Evolutionary conservation across 2,113 vertebrate species (phyloP).

Genomic region (Paracyprichromis sp.): DNA sequence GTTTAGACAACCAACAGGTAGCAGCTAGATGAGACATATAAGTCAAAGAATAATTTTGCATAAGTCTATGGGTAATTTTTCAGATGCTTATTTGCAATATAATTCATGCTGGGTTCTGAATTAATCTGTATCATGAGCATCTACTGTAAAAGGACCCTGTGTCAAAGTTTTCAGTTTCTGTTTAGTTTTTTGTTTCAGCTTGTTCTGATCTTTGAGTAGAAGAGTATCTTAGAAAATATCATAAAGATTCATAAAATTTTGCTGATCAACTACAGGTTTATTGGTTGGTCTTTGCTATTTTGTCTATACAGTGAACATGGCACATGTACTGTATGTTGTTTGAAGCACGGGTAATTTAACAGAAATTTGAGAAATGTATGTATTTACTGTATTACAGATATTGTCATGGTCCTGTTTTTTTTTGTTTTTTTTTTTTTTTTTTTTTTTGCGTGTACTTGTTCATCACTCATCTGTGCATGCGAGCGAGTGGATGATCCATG

Average conservation of each 20-base stretch:
- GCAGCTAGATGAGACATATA: neutral
- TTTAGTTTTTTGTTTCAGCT: neutral
- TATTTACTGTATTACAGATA: neutral
- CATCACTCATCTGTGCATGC: constrained; percentile 4
- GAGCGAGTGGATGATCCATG: neutral
- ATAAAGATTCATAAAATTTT: neutral
- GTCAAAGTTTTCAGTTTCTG: neutral
- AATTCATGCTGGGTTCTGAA: neutral
- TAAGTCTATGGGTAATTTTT: neutral
- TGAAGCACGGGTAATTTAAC: neutral
- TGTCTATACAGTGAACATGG: neutral
- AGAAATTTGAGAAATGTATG: neutral
- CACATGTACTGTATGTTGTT: neutral
- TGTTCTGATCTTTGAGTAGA: neutral
- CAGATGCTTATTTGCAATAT: neutral
- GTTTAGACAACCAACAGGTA: neutral
- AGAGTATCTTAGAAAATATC: neutral
- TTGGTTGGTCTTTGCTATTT: neutral
- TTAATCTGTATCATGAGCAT: neutral
- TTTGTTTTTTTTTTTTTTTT: neutral
- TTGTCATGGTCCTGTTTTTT: neutral
- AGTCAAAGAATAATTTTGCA: neutral
- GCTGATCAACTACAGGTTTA: neutral
- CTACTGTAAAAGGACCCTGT: neutral
- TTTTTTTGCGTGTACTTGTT: too few relatives aligned